A percentile compares a stretch with the other conserved stretches of the same genome.
These are phyloP conservation scores for Ceratitis capitata DNA, from an alignment of 1,140 invertebrate species.

Conservation along the genomic window DNA sequence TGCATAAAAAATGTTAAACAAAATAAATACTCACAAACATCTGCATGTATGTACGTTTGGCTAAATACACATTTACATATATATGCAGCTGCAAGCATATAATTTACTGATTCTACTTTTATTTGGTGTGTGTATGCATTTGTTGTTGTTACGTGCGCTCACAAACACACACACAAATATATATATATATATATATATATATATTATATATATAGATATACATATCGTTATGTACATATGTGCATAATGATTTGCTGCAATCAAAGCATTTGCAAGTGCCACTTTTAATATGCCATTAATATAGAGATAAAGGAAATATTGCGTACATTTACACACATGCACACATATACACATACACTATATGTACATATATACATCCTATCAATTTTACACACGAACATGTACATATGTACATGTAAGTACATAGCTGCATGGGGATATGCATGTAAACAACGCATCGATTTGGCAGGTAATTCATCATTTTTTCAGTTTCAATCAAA, in stretches of 20 bases:
- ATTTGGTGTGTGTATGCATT: background rate
- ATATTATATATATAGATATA: no score
- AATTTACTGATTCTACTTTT: no score
- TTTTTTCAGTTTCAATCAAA: slow-evolving; percentile 2
- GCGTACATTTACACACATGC: background rate
- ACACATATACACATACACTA: background rate
- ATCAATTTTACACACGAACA: no score
- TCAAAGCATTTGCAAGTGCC: background rate
- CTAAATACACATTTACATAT: background rate
- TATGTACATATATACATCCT: background rate
- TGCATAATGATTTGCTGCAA: background rate
- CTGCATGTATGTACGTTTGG: background rate
- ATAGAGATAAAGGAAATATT: background rate
- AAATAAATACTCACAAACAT: background rate
- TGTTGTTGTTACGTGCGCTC: background rate
- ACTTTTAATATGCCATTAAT: no score
- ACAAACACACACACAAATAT: background rate
- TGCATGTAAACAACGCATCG: background rate
- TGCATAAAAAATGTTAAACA: background rate
- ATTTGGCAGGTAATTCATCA: slow-evolving; percentile 9
- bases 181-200: no score
- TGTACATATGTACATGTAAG: background rate
- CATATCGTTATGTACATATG: no score
- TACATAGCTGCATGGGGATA: background rate
- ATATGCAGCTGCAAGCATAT: background rate